Base-by-base conservation (phyloP, 2,113 vertebrate genomes). In the Thryonomys swinderianus region DNA sequence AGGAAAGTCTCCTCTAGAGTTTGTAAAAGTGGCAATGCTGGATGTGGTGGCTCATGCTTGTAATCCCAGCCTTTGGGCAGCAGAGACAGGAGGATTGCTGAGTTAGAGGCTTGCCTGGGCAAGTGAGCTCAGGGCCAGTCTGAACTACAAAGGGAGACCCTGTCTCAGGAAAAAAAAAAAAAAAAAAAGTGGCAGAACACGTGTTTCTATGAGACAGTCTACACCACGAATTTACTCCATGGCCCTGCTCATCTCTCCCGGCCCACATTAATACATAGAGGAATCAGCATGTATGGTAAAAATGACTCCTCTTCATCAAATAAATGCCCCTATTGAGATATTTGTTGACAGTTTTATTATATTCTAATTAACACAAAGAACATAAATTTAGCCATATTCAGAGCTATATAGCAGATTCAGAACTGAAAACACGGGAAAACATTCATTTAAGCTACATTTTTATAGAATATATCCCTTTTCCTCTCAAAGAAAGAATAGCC, bases 261-360 rank as follows among this genome's bases (percentile, higher is more conserved):
- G 9, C 37, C 57, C 53, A 73, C 20, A 11, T 93, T 82, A 62
- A 10, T 34, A 80, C 27, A 16, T 45, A 42, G 45, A 85, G 62
- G 85, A 95, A 48, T 78, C 92, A 89, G 34, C 30, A 20, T 83
- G 71, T 95, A 67, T 59, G 25, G 93, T 45, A 61, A 88, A 80
- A 89, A 90, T 34, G 42, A 73, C 21, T 82, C 2, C 14, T 64
- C 48, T 93, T 62, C 76, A 74, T 40, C 30, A 85, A 53, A 85
- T 32, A 67, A 76, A 76, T 81, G 20, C 48, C 37, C 45, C 62
- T 73, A 40, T 86, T 64, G 30, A 86, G 57, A 25, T 71, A 66
- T 42, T 95, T 92, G 91, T 87, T 90, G 88, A 87, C 48, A 74
- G n/a, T 83, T 96, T 84, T 78, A 73, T 57, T 91, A 79, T 91